Evolutionary conservation across 2,888 invertebrate species (phyloP), one percentile per base, ranked within the genome.

Genomic region (Leptinotarsa haldemani): DNA sequence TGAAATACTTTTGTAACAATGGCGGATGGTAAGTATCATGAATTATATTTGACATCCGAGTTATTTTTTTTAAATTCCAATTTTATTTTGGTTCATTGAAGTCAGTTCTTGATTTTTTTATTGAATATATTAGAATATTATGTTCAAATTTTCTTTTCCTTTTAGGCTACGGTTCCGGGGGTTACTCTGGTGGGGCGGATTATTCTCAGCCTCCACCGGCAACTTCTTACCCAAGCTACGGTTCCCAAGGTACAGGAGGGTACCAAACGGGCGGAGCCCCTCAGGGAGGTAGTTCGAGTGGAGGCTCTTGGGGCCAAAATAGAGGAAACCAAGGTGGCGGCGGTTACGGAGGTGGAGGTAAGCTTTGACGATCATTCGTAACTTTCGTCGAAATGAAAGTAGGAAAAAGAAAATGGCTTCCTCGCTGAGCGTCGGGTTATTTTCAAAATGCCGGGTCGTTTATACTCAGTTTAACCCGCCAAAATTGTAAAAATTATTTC

Each of bases 281-380:
- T 1, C 52, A 53, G 4, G 74, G 72, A n/a, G 71, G 69, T n/a
- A 77, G 77, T 16, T 77, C 76, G 12, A 71, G 76, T 18, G 78
- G 78, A 40, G 75, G 76, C 48, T 77, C 77, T 4, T 83, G 85
- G 82, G 82, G 81, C 53, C 78, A 80, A 79, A 80, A 79, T 69
- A 77, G 83, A 48, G 79, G 82, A 25, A 80, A 80, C 53, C 78
- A 80, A 68, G 81, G 83, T 53, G 80, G 83, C 53, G 80, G 83
- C 53, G 81, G 82, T 58, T 81, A 82, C 73, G 84, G 83, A 16
- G 83, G 83, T 67, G 80, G 80, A 48, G 84, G 83, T 84, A 79
- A 68, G 65, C 70, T 52, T n/a, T 30, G 9, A 67, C 2, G 16
- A 4, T 18, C 9, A 20, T n/a, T n/a, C 12, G 2, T 5, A 25